These are phyloP conservation scores for Grammomys surdaster DNA, from an alignment of 2,113 vertebrate genomes.

Conservation along the genomic window DNA sequence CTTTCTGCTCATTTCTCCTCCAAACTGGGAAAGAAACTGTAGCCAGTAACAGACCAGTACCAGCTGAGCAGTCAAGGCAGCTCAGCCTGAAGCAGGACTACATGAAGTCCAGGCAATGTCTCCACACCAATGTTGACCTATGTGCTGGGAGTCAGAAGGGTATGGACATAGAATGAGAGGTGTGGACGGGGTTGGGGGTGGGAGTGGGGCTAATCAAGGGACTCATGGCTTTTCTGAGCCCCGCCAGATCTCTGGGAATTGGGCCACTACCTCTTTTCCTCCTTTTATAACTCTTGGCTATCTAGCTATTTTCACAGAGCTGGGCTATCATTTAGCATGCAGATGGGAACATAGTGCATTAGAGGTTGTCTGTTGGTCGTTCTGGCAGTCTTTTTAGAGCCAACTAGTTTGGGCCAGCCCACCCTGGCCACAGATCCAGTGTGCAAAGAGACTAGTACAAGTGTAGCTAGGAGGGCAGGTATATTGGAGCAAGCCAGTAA, in stretches of 20 bases:
- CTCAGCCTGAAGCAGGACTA: neutral
- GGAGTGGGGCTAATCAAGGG: neutral
- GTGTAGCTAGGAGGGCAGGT: neutral
- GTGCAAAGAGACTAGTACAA: neutral
- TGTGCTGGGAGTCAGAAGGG: neutral
- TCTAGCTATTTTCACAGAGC: neutral
- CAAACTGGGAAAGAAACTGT: neutral
- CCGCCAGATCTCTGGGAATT: neutral
- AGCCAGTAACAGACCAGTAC: neutral
- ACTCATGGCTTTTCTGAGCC: neutral
- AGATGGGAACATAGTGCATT: neutral
- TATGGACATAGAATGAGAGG: neutral
- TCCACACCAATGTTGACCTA: neutral
- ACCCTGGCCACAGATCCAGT: neutral
- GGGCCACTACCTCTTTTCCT: neutral
- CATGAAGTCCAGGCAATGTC: neutral
- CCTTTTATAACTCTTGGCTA: neutral
- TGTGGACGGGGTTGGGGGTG: too few relatives aligned
- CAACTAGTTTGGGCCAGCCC: neutral
- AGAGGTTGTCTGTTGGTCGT: neutral
- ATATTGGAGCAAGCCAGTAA: neutral
- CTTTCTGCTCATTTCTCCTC: neutral
- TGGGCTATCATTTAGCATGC: neutral
- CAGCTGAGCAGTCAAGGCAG: neutral
- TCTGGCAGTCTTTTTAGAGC: neutral